Base-by-base conservation (phyloP, 2,113 vertebrate genomes). In the Elanus axillaris region DNA sequence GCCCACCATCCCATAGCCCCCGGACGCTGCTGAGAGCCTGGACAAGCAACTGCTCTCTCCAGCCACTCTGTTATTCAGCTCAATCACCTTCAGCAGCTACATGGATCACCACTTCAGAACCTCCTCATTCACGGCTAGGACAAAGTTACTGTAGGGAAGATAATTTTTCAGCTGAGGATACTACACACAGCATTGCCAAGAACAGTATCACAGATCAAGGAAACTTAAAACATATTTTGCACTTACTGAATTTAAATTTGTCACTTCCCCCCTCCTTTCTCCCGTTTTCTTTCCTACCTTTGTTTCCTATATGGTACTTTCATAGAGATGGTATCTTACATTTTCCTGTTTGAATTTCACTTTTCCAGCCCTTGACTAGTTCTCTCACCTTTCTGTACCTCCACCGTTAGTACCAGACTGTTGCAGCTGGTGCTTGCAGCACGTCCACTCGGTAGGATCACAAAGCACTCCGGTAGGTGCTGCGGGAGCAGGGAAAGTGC, bases 321-420 rank as follows among this genome's bases (percentile, higher is more conserved):
- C 50, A 43, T 29, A 42, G 56, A 91, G 60, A 48, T 13, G 7
- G 13, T 48, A 56, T 79, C 64, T 71, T 7, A 68, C 7, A 5
- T 64, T 72, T 81, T 77, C 56, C 60, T 63, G 13, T 22, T 25
- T 45, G 22, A n/a, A 53, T 79, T 45, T 45, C 23, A 16, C 55
- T 38, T 45, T 43, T 74, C 48, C 94, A 91, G 58, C 66, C 74
- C 81, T 43, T 63, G n/a, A 18, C 2, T 47, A 78, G 76, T 18
- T 42, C 16, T 86, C 94, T 96, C 92, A 94, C 94, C 94, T 96
- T 90, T 69, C 88, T 3, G 66, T 80, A 79, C 34, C 58, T 88
- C 58, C 77, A 71, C 64, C 3, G 11, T 63, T 5, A 94, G 69
- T 2, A n/a, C 19, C 74, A 82, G 81, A n/a, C 60, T 42, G 55